These are phyloP conservation scores for Aplysina aerophoba DNA, from an alignment of 37 sponge, comb jelly and placozoan genomes.

Conservation along the genomic window DNA sequence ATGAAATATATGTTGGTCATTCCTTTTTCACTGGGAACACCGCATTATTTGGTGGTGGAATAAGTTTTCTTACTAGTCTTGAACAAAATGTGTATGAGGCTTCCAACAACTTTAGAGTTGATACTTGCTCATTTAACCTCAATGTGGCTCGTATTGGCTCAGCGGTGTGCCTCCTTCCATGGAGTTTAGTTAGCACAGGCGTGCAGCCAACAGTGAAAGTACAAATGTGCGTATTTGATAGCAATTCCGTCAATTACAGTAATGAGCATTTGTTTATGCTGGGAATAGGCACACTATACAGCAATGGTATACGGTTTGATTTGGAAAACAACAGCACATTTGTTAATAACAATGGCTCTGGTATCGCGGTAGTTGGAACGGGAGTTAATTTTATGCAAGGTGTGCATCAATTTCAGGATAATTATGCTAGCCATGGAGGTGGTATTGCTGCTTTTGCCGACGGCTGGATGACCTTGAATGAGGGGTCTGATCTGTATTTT, in stretches of 20 bases:
- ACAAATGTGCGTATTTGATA: background rate
- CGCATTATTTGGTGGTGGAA: background rate
- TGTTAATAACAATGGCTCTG: background rate
- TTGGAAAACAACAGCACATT: background rate
- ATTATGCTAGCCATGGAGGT: background rate
- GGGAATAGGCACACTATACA: background rate
- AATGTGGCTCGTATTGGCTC: background rate
- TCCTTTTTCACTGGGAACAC: background rate
- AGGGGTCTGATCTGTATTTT: background rate
- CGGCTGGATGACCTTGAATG: background rate
- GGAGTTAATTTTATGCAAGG: background rate
- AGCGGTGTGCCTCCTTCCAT: background rate
- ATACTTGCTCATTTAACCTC: background rate
- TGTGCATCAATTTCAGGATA: background rate
- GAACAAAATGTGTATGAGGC: background rate
- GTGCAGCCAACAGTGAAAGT: background rate
- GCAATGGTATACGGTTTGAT: background rate
- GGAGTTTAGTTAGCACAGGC: background rate
- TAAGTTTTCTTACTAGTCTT: background rate
- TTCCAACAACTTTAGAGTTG: background rate
- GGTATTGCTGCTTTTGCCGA: conserved; percentile 1
- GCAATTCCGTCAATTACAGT: background rate
- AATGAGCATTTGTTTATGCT: background rate
- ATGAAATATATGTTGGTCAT: background rate
- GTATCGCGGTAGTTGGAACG: background rate